Percentiles rank a stretch among this genome's conserved stretches.
These are phyloP conservation scores for Poeciliopsis infans DNA, from an alignment of 2,797 vertebrate species.

Conservation along the genomic window DNA sequence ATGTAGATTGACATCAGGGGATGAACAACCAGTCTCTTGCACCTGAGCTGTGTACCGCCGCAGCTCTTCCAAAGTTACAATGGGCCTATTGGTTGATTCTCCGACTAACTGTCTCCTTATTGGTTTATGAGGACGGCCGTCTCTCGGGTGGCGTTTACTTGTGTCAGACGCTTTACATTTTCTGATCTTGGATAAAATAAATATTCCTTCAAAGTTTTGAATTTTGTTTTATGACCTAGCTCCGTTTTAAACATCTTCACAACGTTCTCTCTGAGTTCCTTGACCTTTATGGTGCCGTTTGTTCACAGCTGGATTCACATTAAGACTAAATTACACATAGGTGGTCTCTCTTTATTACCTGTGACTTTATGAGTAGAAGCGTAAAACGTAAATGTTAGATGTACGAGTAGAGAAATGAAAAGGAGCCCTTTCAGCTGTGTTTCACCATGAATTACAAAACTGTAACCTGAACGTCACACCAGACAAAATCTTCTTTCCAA, in stretches of 20 bases:
- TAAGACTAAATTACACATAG: not conserved
- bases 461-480: constrained; percentile 1
- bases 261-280: not conserved
- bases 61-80: not conserved
- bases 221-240: not conserved
- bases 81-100: not conserved
- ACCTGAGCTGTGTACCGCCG: not conserved
- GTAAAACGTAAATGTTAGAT: not conserved
- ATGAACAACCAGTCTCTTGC: not conserved
- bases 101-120: not conserved
- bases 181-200: not conserved
- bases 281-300: not conserved
- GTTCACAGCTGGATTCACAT: not conserved
- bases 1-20: not conserved
- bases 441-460: constrained; percentile 1
- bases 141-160: not conserved
- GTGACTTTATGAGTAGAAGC: not conserved
- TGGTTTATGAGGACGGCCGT: not conserved
- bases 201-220: not conserved
- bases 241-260: not conserved
- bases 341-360: not conserved
- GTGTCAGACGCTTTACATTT: not conserved
- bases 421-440: not conserved
- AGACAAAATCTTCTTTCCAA: constrained; percentile 23
- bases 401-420: not conserved